These are phyloP conservation scores for Mionectes olivaceus DNA, from an alignment of 2,797 vertebrate species.

Conservation along the genomic window DNA sequence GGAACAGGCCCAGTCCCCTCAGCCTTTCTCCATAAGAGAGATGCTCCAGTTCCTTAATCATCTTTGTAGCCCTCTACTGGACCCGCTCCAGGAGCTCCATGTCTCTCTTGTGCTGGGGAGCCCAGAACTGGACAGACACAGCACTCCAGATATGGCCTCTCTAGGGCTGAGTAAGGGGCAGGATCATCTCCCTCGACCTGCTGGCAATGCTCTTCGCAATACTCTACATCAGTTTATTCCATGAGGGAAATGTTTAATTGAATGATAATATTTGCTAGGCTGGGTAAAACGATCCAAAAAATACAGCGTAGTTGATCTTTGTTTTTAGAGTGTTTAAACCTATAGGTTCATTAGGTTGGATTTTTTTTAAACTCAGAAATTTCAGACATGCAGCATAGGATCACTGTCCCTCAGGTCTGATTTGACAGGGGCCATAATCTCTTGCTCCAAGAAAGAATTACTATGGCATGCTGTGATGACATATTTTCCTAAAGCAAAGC, in stretches of 20 bases:
- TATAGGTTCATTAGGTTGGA: neutral
- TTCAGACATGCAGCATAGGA: neutral
- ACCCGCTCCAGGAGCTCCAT: neutral
- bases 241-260: neutral
- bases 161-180: neutral
- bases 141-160: too few species aligned
- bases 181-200: neutral
- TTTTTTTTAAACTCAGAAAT: neutral
- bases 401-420: neutral
- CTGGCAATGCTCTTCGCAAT: neutral
- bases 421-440: neutral
- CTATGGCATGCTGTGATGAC: neutral
- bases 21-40: neutral
- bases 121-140: too few species aligned
- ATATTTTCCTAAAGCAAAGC: neutral
- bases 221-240: neutral
- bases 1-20: neutral
- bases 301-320: neutral
- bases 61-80: neutral
- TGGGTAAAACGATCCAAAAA: neutral
- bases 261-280: neutral
- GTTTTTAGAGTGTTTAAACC: neutral
- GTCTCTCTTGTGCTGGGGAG: accelerated
- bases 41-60: neutral
- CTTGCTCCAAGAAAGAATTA: neutral